phyloP scores from a whole-genome alignment of 2,797 vertebrate genomes.

The Crotalus adamanteus region DNA sequence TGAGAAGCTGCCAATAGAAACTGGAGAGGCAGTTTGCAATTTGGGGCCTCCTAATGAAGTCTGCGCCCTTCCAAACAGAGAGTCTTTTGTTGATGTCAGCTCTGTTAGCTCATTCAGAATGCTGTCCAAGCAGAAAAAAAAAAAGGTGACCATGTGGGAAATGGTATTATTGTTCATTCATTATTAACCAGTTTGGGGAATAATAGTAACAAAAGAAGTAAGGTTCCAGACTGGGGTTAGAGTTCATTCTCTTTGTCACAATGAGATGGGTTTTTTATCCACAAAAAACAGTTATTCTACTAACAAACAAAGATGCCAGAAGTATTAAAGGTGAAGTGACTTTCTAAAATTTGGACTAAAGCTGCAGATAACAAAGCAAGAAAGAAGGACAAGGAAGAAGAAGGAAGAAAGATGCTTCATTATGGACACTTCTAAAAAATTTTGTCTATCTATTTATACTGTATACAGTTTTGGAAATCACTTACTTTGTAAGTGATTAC shows the following conservation, averaged over 20 bases:
- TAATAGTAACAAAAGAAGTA: neutral
- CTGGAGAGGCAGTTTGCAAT: slow-evolving; percentile 9
- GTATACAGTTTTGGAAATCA: neutral
- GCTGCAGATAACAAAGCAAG: neutral
- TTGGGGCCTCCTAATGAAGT: neutral
- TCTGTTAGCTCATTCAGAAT: slow-evolving; percentile 57
- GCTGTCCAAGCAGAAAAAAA: slow-evolving; percentile 46
- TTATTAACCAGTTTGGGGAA: neutral
- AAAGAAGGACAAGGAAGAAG: neutral
- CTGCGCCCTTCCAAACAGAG: neutral
- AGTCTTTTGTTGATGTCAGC: neutral
- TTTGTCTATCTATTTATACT: neutral
- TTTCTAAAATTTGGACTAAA: neutral
- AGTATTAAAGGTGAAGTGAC: neutral
- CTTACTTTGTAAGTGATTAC: neutral
- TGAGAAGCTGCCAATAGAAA: neutral
- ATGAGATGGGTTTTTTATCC: neutral
- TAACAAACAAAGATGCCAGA: neutral
- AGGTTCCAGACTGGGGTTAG: neutral
- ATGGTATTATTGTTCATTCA: neutral
- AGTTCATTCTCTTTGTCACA: neutral
- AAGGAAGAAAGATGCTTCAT: neutral
- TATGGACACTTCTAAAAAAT: neutral
- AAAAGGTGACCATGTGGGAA: neutral
- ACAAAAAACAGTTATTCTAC: neutral